Conservation (phyloP, 2,888 invertebrate species). For the Apomyelois bistriatella region DNA sequence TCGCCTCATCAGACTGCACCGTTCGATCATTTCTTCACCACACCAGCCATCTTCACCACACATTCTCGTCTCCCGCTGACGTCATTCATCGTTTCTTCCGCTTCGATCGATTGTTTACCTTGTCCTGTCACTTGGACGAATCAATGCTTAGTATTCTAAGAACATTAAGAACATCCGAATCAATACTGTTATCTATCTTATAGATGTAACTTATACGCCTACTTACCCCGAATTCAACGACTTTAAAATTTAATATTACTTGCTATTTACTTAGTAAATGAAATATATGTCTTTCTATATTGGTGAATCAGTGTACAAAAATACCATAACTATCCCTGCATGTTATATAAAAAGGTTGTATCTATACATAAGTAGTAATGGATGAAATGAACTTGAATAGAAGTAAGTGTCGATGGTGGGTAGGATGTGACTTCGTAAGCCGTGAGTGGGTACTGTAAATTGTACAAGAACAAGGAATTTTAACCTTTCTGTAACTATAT, state of each 20-base stretch:
- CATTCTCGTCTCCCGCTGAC: slow-evolving; percentile 1
- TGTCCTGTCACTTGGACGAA: neutral
- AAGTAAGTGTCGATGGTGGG: no score
- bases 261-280: neutral
- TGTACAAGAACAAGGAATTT: no score
- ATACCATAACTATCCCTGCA: no score
- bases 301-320: no score
- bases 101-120: slow-evolving; percentile 7
- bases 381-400: no score
- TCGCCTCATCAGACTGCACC: slow-evolving; percentile 19
- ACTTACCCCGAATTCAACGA: neutral
- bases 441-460: no score
- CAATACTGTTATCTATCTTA: neutral
- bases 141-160: neutral
- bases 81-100: neutral
- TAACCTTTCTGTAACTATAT: no score
- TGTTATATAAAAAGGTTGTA: no score
- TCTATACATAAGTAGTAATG: no score
- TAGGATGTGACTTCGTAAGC: no score
- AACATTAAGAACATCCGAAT: slow-evolving; percentile 1
- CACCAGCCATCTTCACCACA: slow-evolving; percentile 18
- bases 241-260: neutral
- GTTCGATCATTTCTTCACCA: slow-evolving; percentile 27
- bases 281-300: no score
- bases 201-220: neutral